Evolutionary conservation across 2,113 vertebrate genomes (phyloP).

Genomic region (Sander lucioperca): DNA sequence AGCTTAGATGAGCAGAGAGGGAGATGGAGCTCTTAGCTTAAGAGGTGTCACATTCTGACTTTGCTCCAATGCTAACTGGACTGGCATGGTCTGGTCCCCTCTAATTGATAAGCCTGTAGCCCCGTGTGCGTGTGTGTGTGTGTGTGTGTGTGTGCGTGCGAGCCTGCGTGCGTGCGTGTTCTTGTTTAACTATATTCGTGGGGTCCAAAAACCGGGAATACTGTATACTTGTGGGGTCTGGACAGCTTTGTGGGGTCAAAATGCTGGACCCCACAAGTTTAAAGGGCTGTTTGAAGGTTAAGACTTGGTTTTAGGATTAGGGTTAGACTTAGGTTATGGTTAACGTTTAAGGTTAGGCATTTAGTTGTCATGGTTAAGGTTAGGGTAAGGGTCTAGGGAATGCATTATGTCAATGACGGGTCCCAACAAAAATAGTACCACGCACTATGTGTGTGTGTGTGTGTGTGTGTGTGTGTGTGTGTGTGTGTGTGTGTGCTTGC

Average conservation of each 20-base stretch:
- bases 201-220: no score
- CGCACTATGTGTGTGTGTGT: not conserved
- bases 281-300: no score
- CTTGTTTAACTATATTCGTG: no score
- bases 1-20: constrained; percentile 52
- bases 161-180: constrained; percentile 5
- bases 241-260: no score
- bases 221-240: not conserved
- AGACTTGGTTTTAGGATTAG: no score
- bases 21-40: constrained; percentile 59
- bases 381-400: no score
- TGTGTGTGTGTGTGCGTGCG: constrained; percentile 1
- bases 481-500: not conserved
- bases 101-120: not conserved
- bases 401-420: no score
- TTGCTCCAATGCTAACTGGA: constrained; percentile 51
- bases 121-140: not conserved
- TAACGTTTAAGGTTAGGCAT: no score
- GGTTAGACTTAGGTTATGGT: no score
- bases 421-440: no score
- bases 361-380: no score
- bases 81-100: constrained; percentile 40
- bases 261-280: no score
- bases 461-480: not conserved
- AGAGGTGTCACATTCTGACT: constrained; percentile 67